These are phyloP conservation scores for Chiridota heheva DNA, from an alignment of 35 echinoderm and acorn worm genomes.

Conservation along the genomic window DNA sequence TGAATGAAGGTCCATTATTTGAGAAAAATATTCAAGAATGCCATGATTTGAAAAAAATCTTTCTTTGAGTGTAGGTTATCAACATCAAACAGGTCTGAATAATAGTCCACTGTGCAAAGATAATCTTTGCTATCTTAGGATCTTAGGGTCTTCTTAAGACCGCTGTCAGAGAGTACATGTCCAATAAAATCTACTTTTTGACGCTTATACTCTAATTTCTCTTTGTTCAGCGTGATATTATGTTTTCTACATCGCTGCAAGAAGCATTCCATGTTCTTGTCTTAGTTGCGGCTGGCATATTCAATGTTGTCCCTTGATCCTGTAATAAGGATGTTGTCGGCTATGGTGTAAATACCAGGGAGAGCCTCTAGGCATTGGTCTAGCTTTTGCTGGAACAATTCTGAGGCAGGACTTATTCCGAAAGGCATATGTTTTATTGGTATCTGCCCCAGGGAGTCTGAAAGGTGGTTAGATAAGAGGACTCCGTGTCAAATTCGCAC, in stretches of 20 bases:
- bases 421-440: constrained; percentile 9
- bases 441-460: constrained; percentile 55
- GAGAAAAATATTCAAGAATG: neutral
- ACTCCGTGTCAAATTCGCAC: constrained; percentile 41
- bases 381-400: too few species aligned
- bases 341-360: too few species aligned
- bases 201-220: constrained; percentile 35
- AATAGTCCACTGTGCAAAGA: constrained; percentile 59
- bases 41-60: constrained; percentile 20
- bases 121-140: constrained; percentile 26
- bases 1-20: constrained; percentile 54
- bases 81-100: constrained; percentile 46
- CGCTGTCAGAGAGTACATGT: constrained; percentile 23
- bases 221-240: constrained; percentile 46
- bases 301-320: too few species aligned
- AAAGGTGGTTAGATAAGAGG: constrained; percentile 32
- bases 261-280: too few species aligned
- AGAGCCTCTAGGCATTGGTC: too few species aligned
- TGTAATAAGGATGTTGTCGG: too few species aligned
- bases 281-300: too few species aligned
- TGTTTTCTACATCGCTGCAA: constrained; percentile 36
- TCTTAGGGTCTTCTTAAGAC: constrained; percentile 18
- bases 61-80: constrained; percentile 31
- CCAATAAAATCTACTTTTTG: constrained; percentile 45
- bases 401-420: constrained; percentile 34